Base-by-base conservation (phyloP, 2,888 invertebrate genomes). In the Dynastes tityus region DNA sequence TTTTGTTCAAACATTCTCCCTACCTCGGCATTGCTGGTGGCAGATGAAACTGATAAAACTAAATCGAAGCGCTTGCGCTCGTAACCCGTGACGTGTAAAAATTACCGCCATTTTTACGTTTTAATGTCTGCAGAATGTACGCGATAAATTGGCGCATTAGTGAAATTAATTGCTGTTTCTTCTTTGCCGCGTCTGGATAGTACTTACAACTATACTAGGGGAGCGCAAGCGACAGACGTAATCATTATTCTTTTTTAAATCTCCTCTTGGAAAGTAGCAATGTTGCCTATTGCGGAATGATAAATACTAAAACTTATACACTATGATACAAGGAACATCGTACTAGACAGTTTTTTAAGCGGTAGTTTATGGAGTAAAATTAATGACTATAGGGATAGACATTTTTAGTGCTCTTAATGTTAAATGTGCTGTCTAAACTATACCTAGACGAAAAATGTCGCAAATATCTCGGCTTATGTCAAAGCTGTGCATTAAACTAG, bases 61-160 rank as follows among this genome's bases (percentile, higher is more conserved):
- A 67, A 82, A 83, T 83, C 83, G 81, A 80, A 83, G 81, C 81
- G 81, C 67, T 40, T 82, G 81, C 82, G 82, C 80, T 81, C 78
- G 78, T 82, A 81, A 81, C 81, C 58, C 80, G 80, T 77, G 81
- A 82, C 83, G 78, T 80, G 81, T 82, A 83, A 83, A 83, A 83
- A 83, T 83, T 78, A 79, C 82, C 71, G 79, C 82, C 80, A 83
- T 83, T 83, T 83, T 83, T 83, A 82, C 81, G 82, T 83, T 82
- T 81, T 80, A 82, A 81, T 81, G 81, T 80, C 79, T 80, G 78
- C 76, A 70, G 77, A 77, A 71, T 80, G 77, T 80, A 74, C 71
- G 78, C 79, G 82, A 83, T 82, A 73, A 73, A 83, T 82, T 81
- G 83, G 77, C 83, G 81, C 83, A 84, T 84, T 84, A 83, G 83